These are phyloP conservation scores for Melanotaenia boesemani DNA, from an alignment of 2,797 vertebrate species.

Conservation along the genomic window DNA sequence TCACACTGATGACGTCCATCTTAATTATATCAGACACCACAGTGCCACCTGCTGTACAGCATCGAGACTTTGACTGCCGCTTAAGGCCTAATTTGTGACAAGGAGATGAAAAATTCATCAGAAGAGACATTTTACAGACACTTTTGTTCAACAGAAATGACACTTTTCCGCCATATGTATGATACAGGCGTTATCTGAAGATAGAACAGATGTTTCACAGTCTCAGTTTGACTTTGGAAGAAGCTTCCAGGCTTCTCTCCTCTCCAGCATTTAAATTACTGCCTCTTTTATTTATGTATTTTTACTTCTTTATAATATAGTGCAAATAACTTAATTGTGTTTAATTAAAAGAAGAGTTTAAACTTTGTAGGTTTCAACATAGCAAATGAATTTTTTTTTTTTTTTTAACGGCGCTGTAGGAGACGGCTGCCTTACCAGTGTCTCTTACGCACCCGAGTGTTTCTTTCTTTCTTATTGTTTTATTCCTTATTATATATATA, in stretches of 20 bases:
- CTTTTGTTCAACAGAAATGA: background rate
- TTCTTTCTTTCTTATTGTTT: no score
- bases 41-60: conserved; percentile 51
- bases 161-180: background rate
- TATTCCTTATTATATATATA: no score
- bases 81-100: background rate
- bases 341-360: no score
- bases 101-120: conserved; percentile 1
- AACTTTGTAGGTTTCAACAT: no score
- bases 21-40: background rate
- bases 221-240: background rate
- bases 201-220: background rate
- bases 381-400: no score
- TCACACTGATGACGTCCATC: background rate
- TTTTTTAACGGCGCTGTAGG: no score
- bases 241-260: background rate
- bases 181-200: background rate
- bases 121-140: background rate
- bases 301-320: no score
- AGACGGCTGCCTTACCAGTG: no score
- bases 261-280: background rate
- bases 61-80: background rate
- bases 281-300: background rate
- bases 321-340: no score
- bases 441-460: no score